These are phyloP conservation scores for Typhlichthys eigenmanni DNA, from an alignment of 2,797 vertebrate species.

Conservation along the genomic window DNA sequence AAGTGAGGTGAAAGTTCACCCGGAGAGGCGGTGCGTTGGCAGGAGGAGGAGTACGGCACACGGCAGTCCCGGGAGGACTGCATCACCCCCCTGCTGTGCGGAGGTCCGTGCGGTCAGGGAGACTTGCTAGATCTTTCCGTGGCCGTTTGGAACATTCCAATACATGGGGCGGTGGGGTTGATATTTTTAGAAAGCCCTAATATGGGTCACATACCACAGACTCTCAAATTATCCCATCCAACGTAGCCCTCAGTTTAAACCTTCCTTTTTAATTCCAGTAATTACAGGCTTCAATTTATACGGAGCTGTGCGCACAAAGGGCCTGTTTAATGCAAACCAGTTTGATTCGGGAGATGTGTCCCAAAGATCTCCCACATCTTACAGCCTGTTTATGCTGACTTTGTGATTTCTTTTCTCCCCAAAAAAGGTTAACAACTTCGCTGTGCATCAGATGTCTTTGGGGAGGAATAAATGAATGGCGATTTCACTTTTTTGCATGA, in stretches of 20 bases:
- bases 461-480: conserved; percentile 68
- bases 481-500: conserved; percentile 65
- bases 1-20: conserved; percentile 56
- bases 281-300: conserved; percentile 88
- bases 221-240: conserved; percentile 90
- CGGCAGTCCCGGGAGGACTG: conserved; percentile 50
- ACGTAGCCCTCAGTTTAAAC: conserved; percentile 86
- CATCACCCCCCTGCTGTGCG: conserved; percentile 62
- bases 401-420: conserved; percentile 79
- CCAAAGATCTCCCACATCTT: conserved; percentile 83
- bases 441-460: conserved; percentile 74
- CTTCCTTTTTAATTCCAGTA: conserved; percentile 89
- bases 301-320: conserved; percentile 83
- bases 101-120: conserved; percentile 72
- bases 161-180: conserved; percentile 79
- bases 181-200: conserved; percentile 89
- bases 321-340: conserved; percentile 87
- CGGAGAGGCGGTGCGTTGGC: conserved; percentile 35
- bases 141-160: conserved; percentile 84
- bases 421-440: conserved; percentile 72
- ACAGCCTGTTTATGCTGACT: conserved; percentile 82
- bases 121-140: conserved; percentile 77
- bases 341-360: conserved; percentile 85
- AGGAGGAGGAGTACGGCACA: conserved; percentile 32
- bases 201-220: conserved; percentile 88